phyloP scores from a whole-genome alignment of 2,888 invertebrate genomes.

The Arctia plantaginis region DNA sequence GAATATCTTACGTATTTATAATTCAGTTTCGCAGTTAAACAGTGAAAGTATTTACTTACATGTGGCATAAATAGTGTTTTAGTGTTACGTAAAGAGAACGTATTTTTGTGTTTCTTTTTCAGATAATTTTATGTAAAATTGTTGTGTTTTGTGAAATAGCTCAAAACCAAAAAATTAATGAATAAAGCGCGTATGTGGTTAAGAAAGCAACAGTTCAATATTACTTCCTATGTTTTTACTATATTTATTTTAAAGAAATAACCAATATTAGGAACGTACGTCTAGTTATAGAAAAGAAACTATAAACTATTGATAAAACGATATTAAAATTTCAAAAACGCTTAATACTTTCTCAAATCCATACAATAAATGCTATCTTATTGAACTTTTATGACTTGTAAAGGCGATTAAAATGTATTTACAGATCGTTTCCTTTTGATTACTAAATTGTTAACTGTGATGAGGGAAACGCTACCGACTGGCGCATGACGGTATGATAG shows the following conservation, averaged over 20 bases:
- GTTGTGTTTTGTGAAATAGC: conserved; percentile 24
- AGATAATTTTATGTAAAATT: conserved; percentile 35
- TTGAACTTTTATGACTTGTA: background rate
- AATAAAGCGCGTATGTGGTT: conserved; percentile 23
- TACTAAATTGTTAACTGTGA: background rate
- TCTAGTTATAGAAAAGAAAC: background rate
- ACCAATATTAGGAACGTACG: background rate
- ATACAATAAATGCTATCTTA: background rate
- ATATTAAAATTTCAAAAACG: background rate
- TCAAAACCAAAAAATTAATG: conserved; percentile 27
- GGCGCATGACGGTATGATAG: background rate
- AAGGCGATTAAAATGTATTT: background rate
- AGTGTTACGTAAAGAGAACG: conserved; percentile 41
- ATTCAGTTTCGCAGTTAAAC: conserved; percentile 7
- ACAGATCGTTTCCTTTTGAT: background rate
- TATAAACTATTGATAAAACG: background rate
- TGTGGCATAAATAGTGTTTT: conserved; percentile 30
- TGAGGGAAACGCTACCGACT: background rate
- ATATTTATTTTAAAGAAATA: background rate
- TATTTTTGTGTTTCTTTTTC: conserved; percentile 20
- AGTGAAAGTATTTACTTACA: conserved; percentile 47
- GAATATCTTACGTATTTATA: background rate
- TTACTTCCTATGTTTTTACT: conserved; percentile 9
- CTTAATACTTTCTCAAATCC: background rate
- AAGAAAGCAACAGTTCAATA: conserved; percentile 19